Evolutionary conservation across 2,113 vertebrate genomes (phyloP).

Genomic region (Rousettus leschenaultii): DNA sequence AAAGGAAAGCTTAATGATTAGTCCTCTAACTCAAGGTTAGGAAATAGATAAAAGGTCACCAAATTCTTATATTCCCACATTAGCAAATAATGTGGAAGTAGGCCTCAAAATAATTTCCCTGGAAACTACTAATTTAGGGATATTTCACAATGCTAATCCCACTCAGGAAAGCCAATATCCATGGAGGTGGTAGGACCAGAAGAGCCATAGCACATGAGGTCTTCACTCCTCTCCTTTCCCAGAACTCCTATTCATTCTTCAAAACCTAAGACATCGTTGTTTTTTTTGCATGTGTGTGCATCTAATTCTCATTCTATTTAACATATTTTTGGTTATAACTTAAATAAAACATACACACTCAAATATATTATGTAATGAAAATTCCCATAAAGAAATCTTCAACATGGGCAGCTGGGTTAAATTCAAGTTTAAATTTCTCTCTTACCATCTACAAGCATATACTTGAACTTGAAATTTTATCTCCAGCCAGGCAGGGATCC

Average conservation of each 20-base stretch:
- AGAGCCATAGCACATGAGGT: neutral
- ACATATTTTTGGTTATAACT: neutral
- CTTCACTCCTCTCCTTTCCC: neutral
- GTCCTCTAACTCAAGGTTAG: neutral
- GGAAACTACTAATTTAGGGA: neutral
- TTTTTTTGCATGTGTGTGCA: neutral
- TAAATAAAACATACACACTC: neutral
- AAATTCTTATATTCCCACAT: neutral
- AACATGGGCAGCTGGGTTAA: neutral
- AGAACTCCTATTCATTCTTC: neutral
- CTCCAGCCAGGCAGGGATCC: neutral
- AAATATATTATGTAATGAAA: neutral
- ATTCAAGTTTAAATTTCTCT: neutral
- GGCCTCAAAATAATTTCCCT: neutral
- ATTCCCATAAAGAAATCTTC: neutral
- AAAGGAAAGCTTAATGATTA: neutral
- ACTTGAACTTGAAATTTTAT: neutral
- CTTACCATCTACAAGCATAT: neutral
- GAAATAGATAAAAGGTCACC: neutral
- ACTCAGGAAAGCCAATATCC: neutral
- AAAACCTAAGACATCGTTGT: neutral
- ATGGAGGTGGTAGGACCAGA: neutral
- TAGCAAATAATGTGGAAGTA: neutral
- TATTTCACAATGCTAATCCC: neutral
- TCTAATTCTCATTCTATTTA: neutral